Evolutionary conservation across 2,888 invertebrate genomes (phyloP).

Genomic region (Chromoteleia sp.): DNA sequence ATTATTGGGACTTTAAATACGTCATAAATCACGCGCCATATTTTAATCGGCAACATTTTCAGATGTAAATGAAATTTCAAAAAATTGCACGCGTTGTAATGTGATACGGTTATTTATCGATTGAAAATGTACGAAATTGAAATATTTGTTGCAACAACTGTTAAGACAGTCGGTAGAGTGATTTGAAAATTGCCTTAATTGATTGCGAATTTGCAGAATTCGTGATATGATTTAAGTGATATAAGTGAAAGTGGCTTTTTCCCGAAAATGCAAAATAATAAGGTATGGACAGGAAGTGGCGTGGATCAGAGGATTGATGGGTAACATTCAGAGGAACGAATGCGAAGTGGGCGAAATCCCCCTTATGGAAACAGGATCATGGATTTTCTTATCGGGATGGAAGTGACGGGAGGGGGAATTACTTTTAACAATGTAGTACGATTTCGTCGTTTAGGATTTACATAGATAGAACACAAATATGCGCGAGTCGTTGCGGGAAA

Average conservation of each 20-base stretch:
- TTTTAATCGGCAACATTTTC: slow-evolving; percentile 7
- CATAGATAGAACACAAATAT: slow-evolving; percentile 61
- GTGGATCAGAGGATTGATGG: slow-evolving; percentile 77
- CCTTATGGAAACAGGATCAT: slow-evolving; percentile 81
- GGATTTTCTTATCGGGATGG: slow-evolving; percentile 80
- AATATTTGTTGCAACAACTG: too few species aligned
- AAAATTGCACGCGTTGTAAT: slow-evolving; percentile 1
- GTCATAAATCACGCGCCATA: slow-evolving; percentile 12
- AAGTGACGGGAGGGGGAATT: slow-evolving; percentile 83
- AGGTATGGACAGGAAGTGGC: slow-evolving; percentile 75
- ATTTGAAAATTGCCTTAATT: too few species aligned
- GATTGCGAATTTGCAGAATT: too few species aligned
- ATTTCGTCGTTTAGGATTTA: slow-evolving; percentile 51
- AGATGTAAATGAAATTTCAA: slow-evolving; percentile 9
- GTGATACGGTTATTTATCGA: too few species aligned
- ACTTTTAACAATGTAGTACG: slow-evolving; percentile 36
- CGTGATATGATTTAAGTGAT: too few species aligned
- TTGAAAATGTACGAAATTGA: too few species aligned
- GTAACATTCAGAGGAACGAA: slow-evolving; percentile 65
- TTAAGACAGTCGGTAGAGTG: too few species aligned
- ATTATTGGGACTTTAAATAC: slow-evolving; percentile 16
- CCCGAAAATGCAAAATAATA: slow-evolving; percentile 57
- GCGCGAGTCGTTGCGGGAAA: slow-evolving; percentile 26
- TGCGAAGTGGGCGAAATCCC: slow-evolving; percentile 76
- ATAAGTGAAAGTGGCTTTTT: not conserved